Evolutionary conservation across 2,797 vertebrate species (phyloP).

Genomic region (Sphenodon punctatus): DNA sequence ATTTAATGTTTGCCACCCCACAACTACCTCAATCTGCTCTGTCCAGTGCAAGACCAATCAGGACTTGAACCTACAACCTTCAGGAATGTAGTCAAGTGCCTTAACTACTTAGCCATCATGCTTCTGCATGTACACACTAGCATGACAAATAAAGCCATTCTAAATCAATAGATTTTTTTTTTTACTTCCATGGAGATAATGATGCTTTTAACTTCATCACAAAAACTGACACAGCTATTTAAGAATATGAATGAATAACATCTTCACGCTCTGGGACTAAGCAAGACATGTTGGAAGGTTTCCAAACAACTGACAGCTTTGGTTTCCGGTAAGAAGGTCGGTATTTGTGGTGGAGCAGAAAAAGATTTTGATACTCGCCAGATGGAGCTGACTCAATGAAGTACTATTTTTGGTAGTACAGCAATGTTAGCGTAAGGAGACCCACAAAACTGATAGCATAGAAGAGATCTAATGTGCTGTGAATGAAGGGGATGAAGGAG

Average conservation of each 20-base stretch:
- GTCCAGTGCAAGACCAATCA: too few species aligned
- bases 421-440: not conserved
- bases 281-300: not conserved
- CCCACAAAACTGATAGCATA: not conserved
- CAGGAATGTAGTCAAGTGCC: too few species aligned
- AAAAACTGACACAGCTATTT: not conserved
- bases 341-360: not conserved
- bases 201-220: not conserved
- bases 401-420: not conserved
- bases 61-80: too few species aligned
- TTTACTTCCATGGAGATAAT: not conserved
- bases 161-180: not conserved
- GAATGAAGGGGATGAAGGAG: not conserved
- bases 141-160: not conserved
- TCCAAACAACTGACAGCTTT: not conserved
- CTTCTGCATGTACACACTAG: not conserved
- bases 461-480: not conserved
- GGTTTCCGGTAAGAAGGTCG: not conserved
- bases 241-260: not conserved
- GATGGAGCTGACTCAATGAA: not conserved
- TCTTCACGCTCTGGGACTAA: not conserved
- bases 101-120: slow-evolving; percentile 1
- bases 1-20: too few species aligned
- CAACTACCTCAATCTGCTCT: too few species aligned
- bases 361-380: not conserved